These are phyloP conservation scores for Ametastegia equiseti DNA, from an alignment of 2,888 invertebrate genomes.

Conservation along the genomic window DNA sequence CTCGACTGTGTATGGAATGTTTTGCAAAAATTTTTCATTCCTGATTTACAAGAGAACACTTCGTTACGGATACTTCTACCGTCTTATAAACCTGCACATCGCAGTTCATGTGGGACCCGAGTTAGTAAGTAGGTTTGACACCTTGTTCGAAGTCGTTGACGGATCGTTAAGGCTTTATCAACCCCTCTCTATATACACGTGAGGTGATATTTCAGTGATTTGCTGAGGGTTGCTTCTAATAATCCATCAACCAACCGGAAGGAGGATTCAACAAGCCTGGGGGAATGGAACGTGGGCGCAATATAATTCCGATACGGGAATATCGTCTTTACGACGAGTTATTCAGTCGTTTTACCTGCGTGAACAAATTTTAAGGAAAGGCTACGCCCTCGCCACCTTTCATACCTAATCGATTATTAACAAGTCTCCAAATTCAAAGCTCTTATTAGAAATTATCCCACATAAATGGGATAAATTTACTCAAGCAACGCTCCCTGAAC, in stretches of 20 bases:
- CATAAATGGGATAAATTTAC: too few relatives aligned
- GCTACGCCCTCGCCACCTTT: neutral
- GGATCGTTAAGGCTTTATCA: constrained; percentile 31
- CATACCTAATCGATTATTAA: constrained; percentile 4
- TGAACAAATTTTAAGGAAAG: constrained; percentile 22
- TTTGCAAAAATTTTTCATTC: neutral
- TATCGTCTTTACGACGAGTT: constrained; percentile 31
- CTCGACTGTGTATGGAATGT: neutral
- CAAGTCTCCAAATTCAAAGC: constrained; percentile 6
- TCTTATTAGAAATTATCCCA: neutral
- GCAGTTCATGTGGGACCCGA: neutral
- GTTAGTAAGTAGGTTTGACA: constrained; percentile 20
- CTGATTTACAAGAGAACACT: too few relatives aligned
- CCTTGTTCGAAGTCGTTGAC: constrained; percentile 19
- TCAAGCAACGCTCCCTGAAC: too few relatives aligned
- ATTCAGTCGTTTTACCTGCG: constrained; percentile 33
- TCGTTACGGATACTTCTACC: neutral
- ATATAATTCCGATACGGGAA: constrained; percentile 1
- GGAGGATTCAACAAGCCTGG: constrained; percentile 19
- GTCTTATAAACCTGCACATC: neutral
- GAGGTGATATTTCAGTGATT: constrained; percentile 42
- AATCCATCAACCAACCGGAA: constrained; percentile 36
- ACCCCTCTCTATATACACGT: constrained; percentile 25
- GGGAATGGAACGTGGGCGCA: constrained; percentile 14
- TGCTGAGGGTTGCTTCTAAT: constrained; percentile 42